Evolutionary conservation across 1,140 invertebrate genomes (phyloP).

Genomic region (Popillia japonica): DNA sequence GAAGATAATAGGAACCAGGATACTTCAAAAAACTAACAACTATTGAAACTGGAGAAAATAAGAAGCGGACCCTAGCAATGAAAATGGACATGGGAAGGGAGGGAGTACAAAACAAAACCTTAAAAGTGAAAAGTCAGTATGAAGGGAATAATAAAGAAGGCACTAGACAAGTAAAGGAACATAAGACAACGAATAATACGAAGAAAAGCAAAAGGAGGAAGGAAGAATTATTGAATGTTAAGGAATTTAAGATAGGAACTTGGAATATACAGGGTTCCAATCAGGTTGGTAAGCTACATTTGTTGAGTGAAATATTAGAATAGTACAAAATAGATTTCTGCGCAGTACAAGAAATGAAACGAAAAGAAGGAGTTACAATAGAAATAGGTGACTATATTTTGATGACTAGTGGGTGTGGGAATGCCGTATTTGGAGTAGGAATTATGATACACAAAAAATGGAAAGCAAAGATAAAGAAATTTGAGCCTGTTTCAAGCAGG

Average conservation of each 20-base stretch:
- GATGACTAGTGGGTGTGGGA: background rate
- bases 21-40: no score
- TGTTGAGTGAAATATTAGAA: background rate
- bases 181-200: background rate
- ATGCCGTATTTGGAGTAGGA: constrained; percentile 16
- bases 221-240: background rate
- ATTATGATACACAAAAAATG: background rate
- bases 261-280: background rate
- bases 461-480: background rate
- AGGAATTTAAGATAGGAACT: background rate
- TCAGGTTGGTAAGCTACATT: background rate
- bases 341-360: background rate
- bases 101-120: no score
- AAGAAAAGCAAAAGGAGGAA: no score
- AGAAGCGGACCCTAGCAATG: no score
- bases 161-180: background rate
- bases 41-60: no score
- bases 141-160: background rate
- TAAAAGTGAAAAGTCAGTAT: background rate
- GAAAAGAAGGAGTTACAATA: background rate
- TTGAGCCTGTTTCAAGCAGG: background rate
- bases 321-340: background rate
- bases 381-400: background rate
- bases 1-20: no score
- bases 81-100: no score